Base-by-base conservation (phyloP, 2,113 vertebrate genomes). In the Dasypus novemcinctus region DNA sequence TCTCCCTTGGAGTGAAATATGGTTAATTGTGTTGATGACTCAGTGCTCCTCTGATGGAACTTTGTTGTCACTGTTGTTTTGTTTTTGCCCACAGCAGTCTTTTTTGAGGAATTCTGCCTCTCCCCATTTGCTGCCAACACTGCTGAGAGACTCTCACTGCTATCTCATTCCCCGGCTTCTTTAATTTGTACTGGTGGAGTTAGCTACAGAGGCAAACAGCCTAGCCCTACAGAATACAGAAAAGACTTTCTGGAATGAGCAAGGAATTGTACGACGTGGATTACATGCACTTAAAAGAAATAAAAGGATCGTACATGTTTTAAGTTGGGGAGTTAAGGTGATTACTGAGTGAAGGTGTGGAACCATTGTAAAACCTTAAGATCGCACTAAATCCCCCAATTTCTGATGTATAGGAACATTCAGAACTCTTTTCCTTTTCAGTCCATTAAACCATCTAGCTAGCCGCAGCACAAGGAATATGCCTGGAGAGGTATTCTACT, bases 401-500 rank as follows among this genome's bases (percentile, higher is more conserved):
- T 81, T 52, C 79, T 83, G 43, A 66, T 80, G 13, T 57, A 57
- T 8, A 17, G 57, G 33, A 72, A 68, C 31, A 71, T 83, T 54
- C 18, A 38, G 57, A 84, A 82, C 17, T 33, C 41, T 38, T 84
- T 90, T 90, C 36, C 43, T 90, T 79, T 80, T 64, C 61, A 69
- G 20, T 54, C 90, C 93, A 57, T 88, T 93, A 94, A 93, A 33
- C 68, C 63, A 27, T 43, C 33, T 92, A 52, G 71, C 61, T 93
- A 74, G 25, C 91, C 10, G 0, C 14, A 80, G 79, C 83, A 31
- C 41, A 66, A 4, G 18, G 29, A 72, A 54, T 54, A 83, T 0
- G n/a, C 74, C 54, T 86, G 31, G 72, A 38, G 92, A 94, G 59
- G 87, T 81, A 84, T 92, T 96, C 93, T 85, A 54, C 68, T 92